Evolutionary conservation across 2,113 vertebrate species (phyloP).

Genomic region (Pedetes capensis): DNA sequence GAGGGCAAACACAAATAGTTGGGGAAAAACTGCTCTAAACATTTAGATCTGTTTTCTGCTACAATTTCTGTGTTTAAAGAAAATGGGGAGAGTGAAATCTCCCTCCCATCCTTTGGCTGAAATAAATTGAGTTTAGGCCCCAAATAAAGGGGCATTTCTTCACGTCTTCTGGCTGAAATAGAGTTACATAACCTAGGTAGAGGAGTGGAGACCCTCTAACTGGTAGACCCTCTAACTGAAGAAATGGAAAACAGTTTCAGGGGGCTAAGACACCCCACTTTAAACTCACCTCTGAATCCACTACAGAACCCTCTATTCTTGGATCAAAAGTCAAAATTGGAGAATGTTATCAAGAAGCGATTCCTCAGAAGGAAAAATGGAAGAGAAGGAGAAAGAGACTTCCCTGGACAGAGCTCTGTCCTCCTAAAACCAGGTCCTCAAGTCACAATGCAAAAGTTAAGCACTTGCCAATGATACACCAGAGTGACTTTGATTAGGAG

Average conservation of each 20-base stretch:
- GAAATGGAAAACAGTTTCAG: background rate
- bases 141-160: background rate
- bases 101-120: background rate
- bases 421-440: background rate
- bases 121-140: background rate
- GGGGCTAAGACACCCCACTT: background rate
- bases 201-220: background rate
- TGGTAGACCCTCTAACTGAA: background rate
- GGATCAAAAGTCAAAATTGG: background rate
- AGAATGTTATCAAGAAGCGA: background rate
- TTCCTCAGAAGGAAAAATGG: background rate
- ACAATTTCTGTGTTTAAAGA: conserved; percentile 25
- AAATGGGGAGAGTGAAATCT: conserved; percentile 13
- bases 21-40: background rate
- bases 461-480: no score
- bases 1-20: conserved; percentile 48
- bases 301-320: background rate
- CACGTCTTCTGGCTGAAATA: background rate
- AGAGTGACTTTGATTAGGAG: background rate
- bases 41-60: conserved; percentile 49
- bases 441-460: background rate
- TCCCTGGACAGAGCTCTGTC: background rate
- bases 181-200: background rate
- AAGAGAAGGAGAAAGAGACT: background rate
- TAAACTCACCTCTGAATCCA: background rate